These are phyloP conservation scores for Columba livia DNA, from an alignment of 2,113 vertebrate genomes.

Conservation along the genomic window DNA sequence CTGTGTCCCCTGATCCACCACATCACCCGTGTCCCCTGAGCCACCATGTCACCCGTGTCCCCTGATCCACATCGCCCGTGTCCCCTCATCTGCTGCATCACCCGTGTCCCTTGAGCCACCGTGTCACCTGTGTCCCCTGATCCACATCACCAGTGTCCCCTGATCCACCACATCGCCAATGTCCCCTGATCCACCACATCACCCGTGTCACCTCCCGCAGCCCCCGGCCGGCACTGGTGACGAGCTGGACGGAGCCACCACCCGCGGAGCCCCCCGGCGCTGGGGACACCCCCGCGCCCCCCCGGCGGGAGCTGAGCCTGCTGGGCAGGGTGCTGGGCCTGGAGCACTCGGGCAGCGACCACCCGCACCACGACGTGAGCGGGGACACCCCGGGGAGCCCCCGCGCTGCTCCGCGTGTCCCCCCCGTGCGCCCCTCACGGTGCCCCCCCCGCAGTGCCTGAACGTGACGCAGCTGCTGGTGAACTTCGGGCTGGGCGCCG, in stretches of 20 bases:
- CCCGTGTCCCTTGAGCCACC: too few species aligned
- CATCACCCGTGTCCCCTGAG: too few species aligned
- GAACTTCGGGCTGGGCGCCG: constrained; percentile 79
- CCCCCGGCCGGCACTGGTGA: neutral
- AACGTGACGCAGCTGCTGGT: constrained; percentile 83
- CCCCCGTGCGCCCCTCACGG: neutral
- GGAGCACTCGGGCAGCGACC: constrained; percentile 75
- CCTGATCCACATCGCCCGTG: too few species aligned
- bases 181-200: too few species aligned
- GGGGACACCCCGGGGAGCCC: neutral
- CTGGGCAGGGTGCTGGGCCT: constrained; percentile 69
- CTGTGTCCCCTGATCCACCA: too few species aligned
- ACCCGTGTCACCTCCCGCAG: neutral
- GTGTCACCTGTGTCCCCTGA: too few species aligned
- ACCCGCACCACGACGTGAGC: constrained; percentile 83
- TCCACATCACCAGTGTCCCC: too few species aligned
- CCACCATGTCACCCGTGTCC: too few species aligned
- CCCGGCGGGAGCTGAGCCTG: constrained; percentile 38
- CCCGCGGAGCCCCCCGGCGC: neutral
- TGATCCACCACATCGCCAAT: too few species aligned
- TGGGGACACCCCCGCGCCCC: neutral
- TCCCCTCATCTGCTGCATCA: too few species aligned
- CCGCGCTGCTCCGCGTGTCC: neutral
- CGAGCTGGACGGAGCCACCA: rapidly evolving
- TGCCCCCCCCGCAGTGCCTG: constrained; percentile 71